These are phyloP conservation scores for Cecidostiba fungosa DNA, from an alignment of 2,888 invertebrate genomes.

Conservation along the genomic window DNA sequence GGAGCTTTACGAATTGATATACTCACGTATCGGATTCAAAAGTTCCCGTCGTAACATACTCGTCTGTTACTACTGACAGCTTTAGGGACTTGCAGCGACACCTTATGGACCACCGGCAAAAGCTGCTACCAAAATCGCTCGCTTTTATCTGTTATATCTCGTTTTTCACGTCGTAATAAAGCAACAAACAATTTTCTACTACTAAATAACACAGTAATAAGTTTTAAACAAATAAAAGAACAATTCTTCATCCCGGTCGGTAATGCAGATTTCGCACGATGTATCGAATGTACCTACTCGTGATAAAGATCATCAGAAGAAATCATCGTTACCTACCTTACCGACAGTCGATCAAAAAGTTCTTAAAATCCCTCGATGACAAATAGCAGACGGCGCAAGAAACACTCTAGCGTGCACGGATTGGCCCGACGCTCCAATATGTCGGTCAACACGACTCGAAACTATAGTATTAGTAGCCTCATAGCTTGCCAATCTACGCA, in stretches of 20 bases:
- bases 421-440: background rate
- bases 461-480: too few species aligned
- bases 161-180: too few species aligned
- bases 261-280: background rate
- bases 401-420: background rate
- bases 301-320: too few species aligned
- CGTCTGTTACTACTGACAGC: background rate
- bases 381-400: too few species aligned
- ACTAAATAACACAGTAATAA: too few species aligned
- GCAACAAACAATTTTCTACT: too few species aligned
- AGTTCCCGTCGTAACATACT: background rate
- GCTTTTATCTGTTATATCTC: too few species aligned
- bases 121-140: background rate
- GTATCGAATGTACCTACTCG: too few species aligned
- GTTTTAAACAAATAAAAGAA: too few species aligned
- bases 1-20: too few species aligned
- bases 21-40: background rate
- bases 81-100: background rate
- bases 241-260: background rate
- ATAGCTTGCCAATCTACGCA: slow-evolving; percentile 1
- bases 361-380: too few species aligned
- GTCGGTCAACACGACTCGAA: background rate
- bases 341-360: background rate
- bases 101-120: background rate
- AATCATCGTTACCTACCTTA: background rate